Conservation (phyloP, 2,888 invertebrate species). For the Drosophila neoperkinsi region DNA sequence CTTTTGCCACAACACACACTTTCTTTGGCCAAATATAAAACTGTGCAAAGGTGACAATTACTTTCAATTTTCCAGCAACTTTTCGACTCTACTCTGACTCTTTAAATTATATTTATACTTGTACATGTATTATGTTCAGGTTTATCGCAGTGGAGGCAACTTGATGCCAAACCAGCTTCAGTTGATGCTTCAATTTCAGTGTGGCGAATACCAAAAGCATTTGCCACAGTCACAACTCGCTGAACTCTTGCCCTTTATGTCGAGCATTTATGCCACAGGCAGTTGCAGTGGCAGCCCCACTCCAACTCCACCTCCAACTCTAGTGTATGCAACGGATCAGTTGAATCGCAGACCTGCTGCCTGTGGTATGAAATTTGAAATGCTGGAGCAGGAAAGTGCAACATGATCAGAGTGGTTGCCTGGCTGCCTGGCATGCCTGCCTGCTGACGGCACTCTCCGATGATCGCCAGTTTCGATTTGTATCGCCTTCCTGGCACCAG, state of each 20-base stretch:
- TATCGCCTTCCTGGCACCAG: slow-evolving; percentile 66
- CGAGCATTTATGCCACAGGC: slow-evolving; percentile 73
- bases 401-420: slow-evolving; percentile 61
- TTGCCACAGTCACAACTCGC: slow-evolving; percentile 72
- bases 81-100: slow-evolving; percentile 15
- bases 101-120: slow-evolving; percentile 25
- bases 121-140: slow-evolving; percentile 17
- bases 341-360: slow-evolving; percentile 55
- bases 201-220: slow-evolving; percentile 45
- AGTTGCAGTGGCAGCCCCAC: slow-evolving; percentile 31
- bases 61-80: slow-evolving; percentile 69
- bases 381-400: slow-evolving; percentile 70
- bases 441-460: slow-evolving; percentile 38
- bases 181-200: slow-evolving; percentile 61
- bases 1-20: slow-evolving; percentile 35
- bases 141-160: slow-evolving; percentile 29
- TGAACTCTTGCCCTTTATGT: slow-evolving; percentile 80
- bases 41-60: slow-evolving; percentile 71
- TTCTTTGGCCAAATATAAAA: slow-evolving; percentile 43
- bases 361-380: slow-evolving; percentile 53
- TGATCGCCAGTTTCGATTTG: slow-evolving; percentile 75
- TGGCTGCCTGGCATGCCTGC: slow-evolving; percentile 7
- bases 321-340: slow-evolving; percentile 13
- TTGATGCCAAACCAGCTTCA: slow-evolving; percentile 52
- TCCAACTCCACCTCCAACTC: slow-evolving; percentile 4